Base-by-base conservation (phyloP, 2,797 vertebrate species). In the Brachyalestes nurse region DNA sequence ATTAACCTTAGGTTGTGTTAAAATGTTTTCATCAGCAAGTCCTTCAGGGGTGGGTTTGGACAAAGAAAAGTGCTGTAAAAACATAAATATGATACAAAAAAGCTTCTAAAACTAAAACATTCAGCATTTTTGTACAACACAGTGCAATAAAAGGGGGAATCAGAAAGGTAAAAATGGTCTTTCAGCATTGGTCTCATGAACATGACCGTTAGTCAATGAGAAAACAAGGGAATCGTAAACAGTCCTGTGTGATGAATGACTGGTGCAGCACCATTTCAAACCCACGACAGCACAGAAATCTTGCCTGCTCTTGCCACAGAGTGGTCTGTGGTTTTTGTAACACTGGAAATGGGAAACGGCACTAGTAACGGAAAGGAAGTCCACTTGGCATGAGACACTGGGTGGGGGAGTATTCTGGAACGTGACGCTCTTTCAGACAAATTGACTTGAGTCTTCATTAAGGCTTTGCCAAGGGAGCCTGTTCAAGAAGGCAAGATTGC, bases 71-170 rank as follows among this genome's bases (percentile, higher is more conserved):
- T 95, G 93, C 94, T 90, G 91, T 86, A 90, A 83, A 86, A 95
- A 94, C 93, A 94, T 94, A 95, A 95, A 95, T 95, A 94, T 85
- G 72, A 84, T 89, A 92, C 87, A 92, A 90, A 88, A 88, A 90
- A 89, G 86, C 84, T 84, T 87, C 88, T 90, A 90, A 87, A 92
- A 90, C 87, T 86, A 91, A 92, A 94, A 94, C 91, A 93, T 93
- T 94, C 91, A 93, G 92, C 90, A 92, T 88, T 92, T 92, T 90
- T 91, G 87, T 91, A 93, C 90, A 92, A 92, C 91, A 93, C 92
- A 92, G 92, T 93, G 92, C 92, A 94, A 93, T 88, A 77, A 87
- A 85, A 80, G 84, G 79, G 83, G 84, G 83, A 85, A 76, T 25
- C 70, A 61, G 64, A 72, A 17, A 75, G 86, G 84, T 72, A 75